Base-by-base conservation (phyloP, 2,888 invertebrate genomes). In the Dicranocentrus wangi region DNA sequence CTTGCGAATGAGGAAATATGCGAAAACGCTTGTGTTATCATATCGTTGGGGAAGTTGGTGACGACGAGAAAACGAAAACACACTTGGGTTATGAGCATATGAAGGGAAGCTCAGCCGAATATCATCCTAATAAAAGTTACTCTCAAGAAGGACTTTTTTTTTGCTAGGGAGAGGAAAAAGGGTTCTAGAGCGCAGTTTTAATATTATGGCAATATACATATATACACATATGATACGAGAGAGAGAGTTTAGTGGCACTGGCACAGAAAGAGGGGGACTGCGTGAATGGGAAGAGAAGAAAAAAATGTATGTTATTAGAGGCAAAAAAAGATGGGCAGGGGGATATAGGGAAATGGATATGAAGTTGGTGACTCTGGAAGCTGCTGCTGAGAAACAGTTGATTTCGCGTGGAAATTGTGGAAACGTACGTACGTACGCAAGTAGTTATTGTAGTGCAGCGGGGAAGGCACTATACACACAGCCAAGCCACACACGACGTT, bases 121-220 rank as follows among this genome's bases (percentile, higher is more conserved):
- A 70, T 70, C 70, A 70, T 61, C 61, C 71, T 71, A 61, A 61
- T 71, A 61, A 70, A 70, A 58, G 60, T 42, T 19, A 8, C 27
- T 70, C 43, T 60, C 7, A 58, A 60, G 58, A 60, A 47, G 27
- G 47, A 71, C 47, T 47, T n/a, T n/a, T 47, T 15, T 39, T 39
- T 39, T 39, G 5, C 5, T 13, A 39, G 39, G n/a, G n/a, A n/a
- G n/a, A n/a, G 47, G 47, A 47, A 47, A 47, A 15, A 51, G 47
- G n/a, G 25, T 61, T 27, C 28, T n/a, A n/a, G 15, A 47, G n/a
- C 3, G 47, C 10, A 15, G 47, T 39, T n/a, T n/a, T n/a, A n/a
- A 32, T 10, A 7, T 7, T 32, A 32, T 32, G 32, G 32, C 3
- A 32, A 32, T 32, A 32, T 32, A 10, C 10, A 10, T 32, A n/a